Percentiles rank a stretch among this genome's conserved stretches.
Evolutionary conservation across 2,113 vertebrate genomes (phyloP).

Genomic region (Cheirogaleus medius): DNA sequence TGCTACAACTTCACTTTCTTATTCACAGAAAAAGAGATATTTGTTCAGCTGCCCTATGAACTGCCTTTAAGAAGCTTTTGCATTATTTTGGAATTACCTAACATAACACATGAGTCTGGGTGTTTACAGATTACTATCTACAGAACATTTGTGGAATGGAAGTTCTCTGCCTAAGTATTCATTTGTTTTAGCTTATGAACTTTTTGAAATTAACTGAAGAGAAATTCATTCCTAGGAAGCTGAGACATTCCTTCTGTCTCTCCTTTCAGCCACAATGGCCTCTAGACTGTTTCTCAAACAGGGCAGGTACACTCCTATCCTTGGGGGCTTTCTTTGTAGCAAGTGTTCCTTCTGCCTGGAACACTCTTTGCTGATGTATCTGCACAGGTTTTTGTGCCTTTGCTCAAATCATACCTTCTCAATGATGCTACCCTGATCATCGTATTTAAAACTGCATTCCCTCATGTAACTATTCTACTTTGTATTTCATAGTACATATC

Average conservation of each 20-base stretch:
- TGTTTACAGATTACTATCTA: not conserved
- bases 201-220: not conserved
- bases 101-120: not conserved
- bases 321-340: not conserved
- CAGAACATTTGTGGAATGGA: not conserved
- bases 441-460: not conserved
- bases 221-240: not conserved
- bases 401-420: not conserved
- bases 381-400: not conserved
- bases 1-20: not conserved
- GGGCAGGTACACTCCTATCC: not conserved
- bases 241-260: not conserved
- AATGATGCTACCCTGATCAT: not conserved
- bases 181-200: slow-evolving; percentile 5
- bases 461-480: not conserved
- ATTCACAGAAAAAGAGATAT: not conserved
- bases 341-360: not conserved
- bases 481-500: not conserved
- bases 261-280: not conserved
- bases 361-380: not conserved
- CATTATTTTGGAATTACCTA: slow-evolving; percentile 1
- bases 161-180: not conserved
- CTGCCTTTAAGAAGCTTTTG: not conserved
- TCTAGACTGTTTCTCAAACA: not conserved
- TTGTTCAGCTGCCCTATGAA: not conserved